Conservation (phyloP, 2,113 vertebrate species). For the Alouatta palliata region DNA sequence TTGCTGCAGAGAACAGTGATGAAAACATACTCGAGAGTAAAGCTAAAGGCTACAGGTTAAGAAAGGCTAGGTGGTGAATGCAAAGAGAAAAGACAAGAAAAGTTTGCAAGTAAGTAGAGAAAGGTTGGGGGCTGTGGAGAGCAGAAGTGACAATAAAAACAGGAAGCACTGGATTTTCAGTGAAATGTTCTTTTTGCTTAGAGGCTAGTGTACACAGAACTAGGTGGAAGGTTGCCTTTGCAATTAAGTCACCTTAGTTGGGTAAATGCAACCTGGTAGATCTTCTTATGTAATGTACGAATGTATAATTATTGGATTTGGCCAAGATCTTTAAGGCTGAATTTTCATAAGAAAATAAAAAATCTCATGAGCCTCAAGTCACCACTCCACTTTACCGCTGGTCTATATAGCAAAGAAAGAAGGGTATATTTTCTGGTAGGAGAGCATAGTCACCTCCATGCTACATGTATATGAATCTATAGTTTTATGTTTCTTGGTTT, state of each 20-base stretch:
- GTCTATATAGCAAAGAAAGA: background rate
- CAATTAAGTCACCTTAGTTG: background rate
- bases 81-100: background rate
- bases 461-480: background rate
- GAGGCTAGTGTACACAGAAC: background rate
- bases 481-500: background rate
- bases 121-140: background rate
- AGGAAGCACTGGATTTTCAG: background rate
- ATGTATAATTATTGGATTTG: background rate
- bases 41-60: background rate
- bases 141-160: background rate
- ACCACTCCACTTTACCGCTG: background rate
- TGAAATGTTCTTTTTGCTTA: background rate
- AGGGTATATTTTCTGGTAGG: background rate
- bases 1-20: background rate
- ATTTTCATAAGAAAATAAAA: background rate
- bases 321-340: background rate
- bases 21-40: background rate
- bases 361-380: background rate
- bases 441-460: background rate
- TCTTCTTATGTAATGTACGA: background rate
- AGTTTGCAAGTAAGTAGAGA: background rate
- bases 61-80: background rate
- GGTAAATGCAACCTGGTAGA: background rate
- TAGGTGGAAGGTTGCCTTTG: background rate